Conservation (phyloP, 2,797 vertebrate species). For the Pantherophis vulpinus region DNA sequence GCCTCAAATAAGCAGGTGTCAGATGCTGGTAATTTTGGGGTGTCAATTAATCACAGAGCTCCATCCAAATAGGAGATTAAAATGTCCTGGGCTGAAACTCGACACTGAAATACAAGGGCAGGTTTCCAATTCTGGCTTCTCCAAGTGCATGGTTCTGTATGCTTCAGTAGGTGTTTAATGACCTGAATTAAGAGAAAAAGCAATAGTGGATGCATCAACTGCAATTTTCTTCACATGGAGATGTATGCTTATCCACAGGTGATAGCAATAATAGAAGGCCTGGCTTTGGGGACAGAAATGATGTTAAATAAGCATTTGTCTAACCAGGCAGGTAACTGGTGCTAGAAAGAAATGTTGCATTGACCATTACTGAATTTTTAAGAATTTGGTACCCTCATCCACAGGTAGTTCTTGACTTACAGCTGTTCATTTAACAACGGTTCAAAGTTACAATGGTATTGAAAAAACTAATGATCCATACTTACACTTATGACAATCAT, state of each 20-base stretch:
- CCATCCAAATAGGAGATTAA: neutral
- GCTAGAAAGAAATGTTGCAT: neutral
- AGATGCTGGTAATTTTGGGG: slow-evolving; percentile 9
- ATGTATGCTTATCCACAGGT: neutral
- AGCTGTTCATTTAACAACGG: neutral
- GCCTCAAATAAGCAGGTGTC: slow-evolving; percentile 12
- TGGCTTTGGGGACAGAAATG: neutral
- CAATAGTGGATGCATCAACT: neutral
- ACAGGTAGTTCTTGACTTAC: neutral
- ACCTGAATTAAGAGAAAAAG: neutral
- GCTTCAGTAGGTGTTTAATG: neutral
- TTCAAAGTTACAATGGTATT: neutral
- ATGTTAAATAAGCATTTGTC: neutral
- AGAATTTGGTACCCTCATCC: neutral
- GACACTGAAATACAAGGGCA: neutral
- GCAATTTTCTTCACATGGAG: neutral
- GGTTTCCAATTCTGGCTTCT: neutral
- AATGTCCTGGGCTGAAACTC: neutral
- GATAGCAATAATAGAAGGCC: neutral
- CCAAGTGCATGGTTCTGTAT: neutral
- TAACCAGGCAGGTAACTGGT: neutral
- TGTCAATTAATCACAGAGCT: neutral
- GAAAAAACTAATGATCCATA: neutral
- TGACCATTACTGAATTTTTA: neutral
- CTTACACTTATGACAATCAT: neutral